These are phyloP conservation scores for Sciurus niger DNA, from an alignment of 2,113 vertebrate species.

Conservation along the genomic window DNA sequence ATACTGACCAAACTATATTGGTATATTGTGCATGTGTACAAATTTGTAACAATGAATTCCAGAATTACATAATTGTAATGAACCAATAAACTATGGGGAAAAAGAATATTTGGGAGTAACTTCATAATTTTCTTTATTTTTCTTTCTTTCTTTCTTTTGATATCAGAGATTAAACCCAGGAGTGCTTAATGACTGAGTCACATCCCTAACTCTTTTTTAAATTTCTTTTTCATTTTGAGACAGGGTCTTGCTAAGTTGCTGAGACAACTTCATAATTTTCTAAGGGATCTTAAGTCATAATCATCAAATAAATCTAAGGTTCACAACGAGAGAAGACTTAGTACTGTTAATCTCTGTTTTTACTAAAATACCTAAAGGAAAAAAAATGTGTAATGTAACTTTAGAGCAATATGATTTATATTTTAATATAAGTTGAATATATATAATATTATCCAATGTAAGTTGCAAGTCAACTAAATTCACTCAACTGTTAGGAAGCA, in stretches of 20 bases:
- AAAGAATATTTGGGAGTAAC: too few relatives aligned
- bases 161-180: too few relatives aligned
- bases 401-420: not conserved
- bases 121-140: not conserved
- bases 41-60: too few relatives aligned
- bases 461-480: conserved; percentile 4
- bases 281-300: conserved; percentile 4
- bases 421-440: not conserved
- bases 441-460: not conserved
- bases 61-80: too few relatives aligned
- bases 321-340: not conserved
- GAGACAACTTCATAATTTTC: not conserved
- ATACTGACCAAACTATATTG: too few relatives aligned
- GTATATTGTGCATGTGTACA: too few relatives aligned
- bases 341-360: not conserved
- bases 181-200: too few relatives aligned
- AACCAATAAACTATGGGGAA: too few relatives aligned
- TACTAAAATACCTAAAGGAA: not conserved
- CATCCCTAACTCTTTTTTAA: too few relatives aligned
- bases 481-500: not conserved
- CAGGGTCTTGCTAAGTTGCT: too few relatives aligned
- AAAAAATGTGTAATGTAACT: not conserved
- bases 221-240: too few relatives aligned
- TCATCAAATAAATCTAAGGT: not conserved
- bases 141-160: too few relatives aligned